phyloP scores from a whole-genome alignment of 1,140 invertebrate species.

The Anadara kagoshimensis region DNA sequence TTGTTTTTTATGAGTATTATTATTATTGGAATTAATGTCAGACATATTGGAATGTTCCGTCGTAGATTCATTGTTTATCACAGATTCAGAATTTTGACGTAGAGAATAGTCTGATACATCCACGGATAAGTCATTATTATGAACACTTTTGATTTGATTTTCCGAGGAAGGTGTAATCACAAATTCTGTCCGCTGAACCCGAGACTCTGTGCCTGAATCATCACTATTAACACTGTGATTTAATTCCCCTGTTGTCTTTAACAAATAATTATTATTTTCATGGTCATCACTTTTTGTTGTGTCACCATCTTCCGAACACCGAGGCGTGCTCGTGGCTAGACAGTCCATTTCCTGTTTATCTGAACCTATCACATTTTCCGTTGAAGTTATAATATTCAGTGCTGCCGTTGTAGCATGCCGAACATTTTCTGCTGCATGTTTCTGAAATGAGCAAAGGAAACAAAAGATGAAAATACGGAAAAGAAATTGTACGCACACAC shows the following conservation, averaged over 20 bases:
- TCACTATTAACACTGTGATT: no score
- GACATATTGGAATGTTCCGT: neutral
- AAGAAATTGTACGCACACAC: no score
- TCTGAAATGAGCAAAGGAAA: constrained; percentile 42
- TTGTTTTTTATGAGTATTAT: constrained; percentile 9
- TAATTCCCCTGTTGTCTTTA: no score
- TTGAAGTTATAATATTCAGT: constrained; percentile 53
- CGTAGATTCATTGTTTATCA: constrained; percentile 41
- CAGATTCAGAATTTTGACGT: constrained; percentile 14
- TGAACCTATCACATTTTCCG: constrained; percentile 55
- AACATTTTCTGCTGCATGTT: constrained; percentile 54
- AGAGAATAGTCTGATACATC: neutral
- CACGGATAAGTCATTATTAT: neutral
- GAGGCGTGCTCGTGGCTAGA: constrained; percentile 44
- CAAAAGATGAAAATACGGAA: no score
- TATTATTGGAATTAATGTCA: neutral
- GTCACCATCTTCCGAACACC: constrained; percentile 9
- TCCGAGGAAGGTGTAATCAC: no score
- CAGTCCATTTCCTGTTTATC: constrained; percentile 34
- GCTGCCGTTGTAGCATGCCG: constrained; percentile 56
- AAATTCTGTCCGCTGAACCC: no score
- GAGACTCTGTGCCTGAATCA: no score
- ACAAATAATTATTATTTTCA: no score
- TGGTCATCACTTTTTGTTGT: no score
- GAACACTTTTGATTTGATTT: no score